Conservation (phyloP, 2,113 vertebrate species). For the Pteruthius melanotis region DNA sequence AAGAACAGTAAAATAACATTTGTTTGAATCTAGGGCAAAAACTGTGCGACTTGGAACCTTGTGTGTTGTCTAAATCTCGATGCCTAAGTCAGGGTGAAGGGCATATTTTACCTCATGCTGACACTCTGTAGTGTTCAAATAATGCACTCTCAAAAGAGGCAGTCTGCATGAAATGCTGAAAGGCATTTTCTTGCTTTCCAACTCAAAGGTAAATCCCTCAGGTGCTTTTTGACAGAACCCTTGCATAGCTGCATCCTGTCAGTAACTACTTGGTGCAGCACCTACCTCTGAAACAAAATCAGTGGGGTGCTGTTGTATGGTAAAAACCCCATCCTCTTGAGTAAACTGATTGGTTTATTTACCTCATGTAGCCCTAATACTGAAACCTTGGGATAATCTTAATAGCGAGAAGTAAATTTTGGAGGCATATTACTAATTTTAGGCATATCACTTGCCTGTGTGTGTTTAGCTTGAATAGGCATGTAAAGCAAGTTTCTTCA, state of each 20-base stretch:
- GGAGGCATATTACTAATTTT: not conserved
- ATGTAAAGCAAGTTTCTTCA: not conserved
- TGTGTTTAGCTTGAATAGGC: not conserved
- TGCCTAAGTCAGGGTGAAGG: not conserved
- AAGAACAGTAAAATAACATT: not conserved
- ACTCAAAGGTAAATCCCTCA: not conserved
- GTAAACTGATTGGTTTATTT: not conserved
- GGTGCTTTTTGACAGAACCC: not conserved
- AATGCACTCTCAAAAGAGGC: not conserved
- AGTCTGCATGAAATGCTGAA: not conserved
- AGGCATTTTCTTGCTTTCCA: not conserved
- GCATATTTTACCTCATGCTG: not conserved
- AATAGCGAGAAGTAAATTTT: not conserved
- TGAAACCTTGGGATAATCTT: not conserved
- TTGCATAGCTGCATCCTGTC: not conserved
- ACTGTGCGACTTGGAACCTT: not conserved
- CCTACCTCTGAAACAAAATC: not conserved
- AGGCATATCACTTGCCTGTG: accelerated
- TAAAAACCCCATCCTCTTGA: not conserved
- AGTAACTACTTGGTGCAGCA: not conserved
- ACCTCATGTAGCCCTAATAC: not conserved
- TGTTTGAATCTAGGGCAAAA: not conserved
- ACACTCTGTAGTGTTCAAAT: not conserved
- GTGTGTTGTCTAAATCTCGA: not conserved
- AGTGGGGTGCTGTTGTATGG: not conserved